Conservation (phyloP, 2,113 vertebrate genomes). For the Callionymus lyra region DNA sequence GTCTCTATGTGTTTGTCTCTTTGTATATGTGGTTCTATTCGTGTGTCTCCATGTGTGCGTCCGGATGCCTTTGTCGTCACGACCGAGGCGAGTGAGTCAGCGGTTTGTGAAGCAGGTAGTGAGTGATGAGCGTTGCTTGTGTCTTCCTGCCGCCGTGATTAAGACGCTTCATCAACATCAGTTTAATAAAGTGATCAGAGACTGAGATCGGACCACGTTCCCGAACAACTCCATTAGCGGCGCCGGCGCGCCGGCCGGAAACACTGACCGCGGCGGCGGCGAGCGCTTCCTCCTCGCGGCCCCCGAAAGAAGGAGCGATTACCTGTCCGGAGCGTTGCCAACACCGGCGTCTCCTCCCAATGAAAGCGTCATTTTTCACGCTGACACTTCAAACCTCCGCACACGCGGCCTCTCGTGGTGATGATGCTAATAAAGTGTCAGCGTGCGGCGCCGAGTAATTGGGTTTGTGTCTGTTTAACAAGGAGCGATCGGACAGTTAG, state of each 20-base stretch:
- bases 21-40: too few species aligned
- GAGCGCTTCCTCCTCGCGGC: constrained; percentile 13
- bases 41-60: too few species aligned
- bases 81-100: too few species aligned
- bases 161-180: constrained; percentile 53
- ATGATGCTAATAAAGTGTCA: constrained; percentile 63
- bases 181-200: constrained; percentile 59
- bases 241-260: constrained; percentile 26
- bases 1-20: too few species aligned
- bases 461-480: constrained; percentile 66
- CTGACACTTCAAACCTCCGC: constrained; percentile 34
- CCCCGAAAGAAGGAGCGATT: constrained; percentile 27
- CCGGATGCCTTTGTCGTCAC: too few species aligned
- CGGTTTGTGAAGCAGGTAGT: too few species aligned
- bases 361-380: constrained; percentile 42
- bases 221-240: constrained; percentile 54
- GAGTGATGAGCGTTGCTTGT: constrained; percentile 1
- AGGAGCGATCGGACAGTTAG: constrained; percentile 63
- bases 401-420: constrained; percentile 7
- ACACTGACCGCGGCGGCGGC: constrained; percentile 27
- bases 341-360: constrained; percentile 4
- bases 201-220: constrained; percentile 44
- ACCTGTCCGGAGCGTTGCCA: constrained; percentile 22
- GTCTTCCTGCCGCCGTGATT: constrained; percentile 33
- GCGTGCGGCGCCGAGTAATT: constrained; percentile 59